These are phyloP conservation scores for Strigamia crassipes DNA, from an alignment of 2,888 invertebrate genomes.

Conservation along the genomic window DNA sequence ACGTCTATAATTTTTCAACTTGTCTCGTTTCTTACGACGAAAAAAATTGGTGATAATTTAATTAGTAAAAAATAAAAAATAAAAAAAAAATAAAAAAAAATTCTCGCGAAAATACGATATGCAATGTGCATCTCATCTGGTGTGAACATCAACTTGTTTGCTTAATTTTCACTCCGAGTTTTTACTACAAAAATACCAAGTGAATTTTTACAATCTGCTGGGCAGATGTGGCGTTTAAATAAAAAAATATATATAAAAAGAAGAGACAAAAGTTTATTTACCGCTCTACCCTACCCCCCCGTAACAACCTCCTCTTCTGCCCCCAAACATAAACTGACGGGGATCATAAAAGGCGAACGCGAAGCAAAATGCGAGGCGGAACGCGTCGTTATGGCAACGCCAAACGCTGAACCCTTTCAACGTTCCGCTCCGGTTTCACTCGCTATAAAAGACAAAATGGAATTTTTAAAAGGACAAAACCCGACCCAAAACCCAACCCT, in stretches of 20 bases:
- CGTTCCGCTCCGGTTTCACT: slow-evolving; percentile 39
- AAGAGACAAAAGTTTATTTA: slow-evolving; percentile 38
- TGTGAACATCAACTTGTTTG: slow-evolving; percentile 29
- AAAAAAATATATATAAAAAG: neutral
- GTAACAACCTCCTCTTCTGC: slow-evolving; percentile 23
- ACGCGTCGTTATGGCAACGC: slow-evolving; percentile 31
- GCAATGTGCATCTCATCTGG: slow-evolving; percentile 33
- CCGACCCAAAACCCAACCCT: slow-evolving; percentile 38
- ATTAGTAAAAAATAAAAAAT: neutral
- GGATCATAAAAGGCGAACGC: slow-evolving; percentile 38
- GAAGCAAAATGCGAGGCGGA: slow-evolving; percentile 29
- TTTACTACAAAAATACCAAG: slow-evolving; percentile 26
- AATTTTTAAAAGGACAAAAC: slow-evolving; percentile 40
- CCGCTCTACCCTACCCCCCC: slow-evolving; percentile 29
- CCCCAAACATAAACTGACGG: slow-evolving; percentile 41
- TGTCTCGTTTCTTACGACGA: neutral
- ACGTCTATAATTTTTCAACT: neutral
- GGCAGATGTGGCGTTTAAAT: slow-evolving; percentile 9
- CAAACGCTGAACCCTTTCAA: slow-evolving; percentile 35
- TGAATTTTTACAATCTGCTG: slow-evolving; percentile 12
- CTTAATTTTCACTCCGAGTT: slow-evolving; percentile 33
- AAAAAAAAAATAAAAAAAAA: too few relatives aligned
- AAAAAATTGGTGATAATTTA: neutral
- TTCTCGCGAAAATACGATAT: slow-evolving; percentile 16
- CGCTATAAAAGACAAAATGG: slow-evolving; percentile 42